Evolutionary conservation across 2,888 invertebrate species (phyloP), one percentile per base, ranked within the genome.

Genomic region (Lithophane leautieri): DNA sequence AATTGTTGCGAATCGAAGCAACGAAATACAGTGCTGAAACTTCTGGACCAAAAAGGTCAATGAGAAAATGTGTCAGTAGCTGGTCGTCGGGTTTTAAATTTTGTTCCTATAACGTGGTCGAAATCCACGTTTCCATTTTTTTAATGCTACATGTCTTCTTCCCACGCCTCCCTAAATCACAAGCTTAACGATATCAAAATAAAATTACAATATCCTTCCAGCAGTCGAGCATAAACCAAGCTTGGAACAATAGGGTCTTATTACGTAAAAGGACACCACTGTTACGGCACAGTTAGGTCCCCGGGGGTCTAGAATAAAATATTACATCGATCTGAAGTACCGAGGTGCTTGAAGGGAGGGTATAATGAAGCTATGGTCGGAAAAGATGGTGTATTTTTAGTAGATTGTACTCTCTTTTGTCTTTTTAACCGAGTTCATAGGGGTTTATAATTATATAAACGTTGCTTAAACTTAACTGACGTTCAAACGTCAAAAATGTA

Each of bases 281-380:
- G 50, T 42, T 34, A 34, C 42, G 47, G 22, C 58, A 42, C 62
- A 76, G 84, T 66, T 66, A 66, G 65, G 25, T 76, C 79, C 25
- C 25, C 9, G 0, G 80, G 67, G 84, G 54, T 14, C 25, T 25
- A 47, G 56, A 25, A 58, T 83, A 76, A 75, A 71, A 83, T 83
- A 83, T 83, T 28, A 68, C 56, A 61, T 44, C 40, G 75, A 58
- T 74, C 67, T 71, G 22, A 50, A n/a, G 25, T 34, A n/a, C 66
- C 50, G 44, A 12, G 16, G 63, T 72, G 34, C 16, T 9, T 58
- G 19, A 14, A 28, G 2, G 19, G 14, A 19, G 1, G 42, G 25
- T 34, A 28, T 80, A 80, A 56, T 74, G 66, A 79, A 67, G 54
- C 66, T 40, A 34, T 52, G n/a, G 0, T 6, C 11, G 16, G 22